Base-by-base conservation (phyloP, 2,888 invertebrate genomes). In the Mythimna impura region DNA sequence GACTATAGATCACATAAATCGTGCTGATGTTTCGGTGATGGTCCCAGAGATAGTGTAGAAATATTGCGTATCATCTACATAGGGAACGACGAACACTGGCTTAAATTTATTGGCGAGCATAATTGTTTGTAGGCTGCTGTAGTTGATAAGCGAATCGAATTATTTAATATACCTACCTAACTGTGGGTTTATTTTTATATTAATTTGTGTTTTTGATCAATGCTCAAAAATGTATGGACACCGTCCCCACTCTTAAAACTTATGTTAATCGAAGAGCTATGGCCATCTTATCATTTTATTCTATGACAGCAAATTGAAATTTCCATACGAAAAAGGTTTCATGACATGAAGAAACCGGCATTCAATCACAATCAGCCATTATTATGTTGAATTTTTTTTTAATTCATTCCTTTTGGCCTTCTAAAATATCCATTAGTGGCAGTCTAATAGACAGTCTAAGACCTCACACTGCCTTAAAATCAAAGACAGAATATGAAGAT, bases 1-100 rank as follows among this genome's bases (percentile, higher is more conserved):
- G 82, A 79, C 79, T 84, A 71, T 83, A 84, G 70, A 73, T 76
- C 85, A 71, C 83, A 83, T 83, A 83, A 82, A 83, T 83, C 80
- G 79, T 67, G 58, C 40, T 85, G 80, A 85, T 82, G 69, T 74
- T 73, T 71, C 67, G 60, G 61, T 73, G 76, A 83, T 84, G 83
- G 70, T 50, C 73, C 70, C 70, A 54, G 54, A 74, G 83, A 85
- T 85, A 85, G 72, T 62, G 76, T 63, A 70, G 73, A 76, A 84
- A 82, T 84, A 84, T 70, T 61, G 79, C 66, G 54, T 43, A 64
- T 73, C 82, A 79, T 83, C 67, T 64, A 66, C 76, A 67, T 71
- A 70, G 60, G 50, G 30, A 55, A 25, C 74, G 66, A 82, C 73
- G 73, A 70, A 61, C 76, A 73, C 62, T 70, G 54, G 22, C 30